Conservation (phyloP, 1,140 invertebrate genomes). For the Drosophila nasuta region DNA sequence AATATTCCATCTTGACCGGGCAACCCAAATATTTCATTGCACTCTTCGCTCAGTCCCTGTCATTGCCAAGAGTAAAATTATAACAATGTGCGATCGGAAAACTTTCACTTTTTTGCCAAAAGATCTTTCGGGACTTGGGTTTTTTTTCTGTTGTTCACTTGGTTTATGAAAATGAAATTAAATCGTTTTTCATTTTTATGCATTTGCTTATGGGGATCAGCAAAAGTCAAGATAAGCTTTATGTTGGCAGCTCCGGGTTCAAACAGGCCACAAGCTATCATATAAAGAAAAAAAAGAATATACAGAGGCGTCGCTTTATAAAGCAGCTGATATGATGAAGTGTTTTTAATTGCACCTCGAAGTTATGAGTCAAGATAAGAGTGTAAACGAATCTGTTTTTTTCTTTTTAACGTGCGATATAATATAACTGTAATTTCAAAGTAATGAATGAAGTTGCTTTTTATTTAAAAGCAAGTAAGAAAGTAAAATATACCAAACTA, state of each 20-base stretch:
- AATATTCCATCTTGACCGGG: conserved; percentile 81
- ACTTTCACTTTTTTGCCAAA: conserved; percentile 69
- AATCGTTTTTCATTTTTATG: conserved; percentile 80
- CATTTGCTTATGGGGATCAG: conserved; percentile 18
- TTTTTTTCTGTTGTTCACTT: neutral
- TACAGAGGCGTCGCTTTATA: neutral
- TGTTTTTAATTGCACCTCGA: neutral
- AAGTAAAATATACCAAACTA: too few species aligned
- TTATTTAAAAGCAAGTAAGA: too few species aligned
- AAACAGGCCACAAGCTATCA: neutral
- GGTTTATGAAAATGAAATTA: conserved; percentile 72
- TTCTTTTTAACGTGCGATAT: too few species aligned
- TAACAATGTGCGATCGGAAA: conserved; percentile 61
- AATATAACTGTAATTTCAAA: too few species aligned
- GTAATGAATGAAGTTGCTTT: too few species aligned
- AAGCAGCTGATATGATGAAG: neutral
- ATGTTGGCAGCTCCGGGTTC: conserved; percentile 38
- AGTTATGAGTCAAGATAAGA: too few species aligned
- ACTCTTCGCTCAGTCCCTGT: conserved; percentile 4
- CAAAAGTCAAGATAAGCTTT: conserved; percentile 35
- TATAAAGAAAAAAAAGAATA: conserved; percentile 2
- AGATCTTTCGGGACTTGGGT: conserved; percentile 7
- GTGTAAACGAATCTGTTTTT: too few species aligned
- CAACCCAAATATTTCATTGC: conserved; percentile 72
- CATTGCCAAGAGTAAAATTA: conserved; percentile 51